phyloP scores from a whole-genome alignment of 2,797 vertebrate genomes.

The Gallirallus australis region DNA sequence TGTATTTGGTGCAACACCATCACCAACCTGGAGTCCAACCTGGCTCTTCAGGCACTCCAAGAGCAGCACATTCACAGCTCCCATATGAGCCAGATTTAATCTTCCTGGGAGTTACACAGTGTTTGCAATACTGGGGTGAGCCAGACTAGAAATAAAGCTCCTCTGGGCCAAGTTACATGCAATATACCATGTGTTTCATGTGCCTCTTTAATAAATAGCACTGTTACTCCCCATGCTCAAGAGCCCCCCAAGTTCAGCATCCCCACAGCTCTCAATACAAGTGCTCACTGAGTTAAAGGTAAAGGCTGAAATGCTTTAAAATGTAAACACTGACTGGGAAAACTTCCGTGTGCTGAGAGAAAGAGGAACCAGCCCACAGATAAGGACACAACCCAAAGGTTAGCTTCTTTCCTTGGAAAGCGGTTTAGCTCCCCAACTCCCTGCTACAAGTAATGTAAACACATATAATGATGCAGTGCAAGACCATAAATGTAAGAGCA shows the following conservation, averaged over 20 bases:
- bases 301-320: background rate
- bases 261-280: background rate
- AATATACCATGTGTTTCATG: background rate
- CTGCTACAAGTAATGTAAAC: background rate
- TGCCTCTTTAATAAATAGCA: background rate
- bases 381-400: background rate
- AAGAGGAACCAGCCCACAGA: background rate
- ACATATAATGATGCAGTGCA: background rate
- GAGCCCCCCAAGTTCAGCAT: background rate
- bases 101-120: background rate
- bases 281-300: background rate
- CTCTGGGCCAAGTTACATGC: background rate
- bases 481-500: background rate
- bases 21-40: background rate
- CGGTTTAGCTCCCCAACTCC: background rate
- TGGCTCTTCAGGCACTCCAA: background rate
- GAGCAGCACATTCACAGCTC: background rate
- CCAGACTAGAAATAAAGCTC: slow-evolving; percentile 31
- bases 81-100: background rate
- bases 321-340: background rate
- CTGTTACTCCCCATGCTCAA: background rate
- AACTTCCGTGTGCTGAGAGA: background rate
- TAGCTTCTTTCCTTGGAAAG: background rate
- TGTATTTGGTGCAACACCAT: background rate
- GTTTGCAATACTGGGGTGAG: background rate